Evolutionary conservation across 2,888 invertebrate species (phyloP), one percentile per base, ranked within the genome.

Genomic region (Siphlonurus alternatus): DNA sequence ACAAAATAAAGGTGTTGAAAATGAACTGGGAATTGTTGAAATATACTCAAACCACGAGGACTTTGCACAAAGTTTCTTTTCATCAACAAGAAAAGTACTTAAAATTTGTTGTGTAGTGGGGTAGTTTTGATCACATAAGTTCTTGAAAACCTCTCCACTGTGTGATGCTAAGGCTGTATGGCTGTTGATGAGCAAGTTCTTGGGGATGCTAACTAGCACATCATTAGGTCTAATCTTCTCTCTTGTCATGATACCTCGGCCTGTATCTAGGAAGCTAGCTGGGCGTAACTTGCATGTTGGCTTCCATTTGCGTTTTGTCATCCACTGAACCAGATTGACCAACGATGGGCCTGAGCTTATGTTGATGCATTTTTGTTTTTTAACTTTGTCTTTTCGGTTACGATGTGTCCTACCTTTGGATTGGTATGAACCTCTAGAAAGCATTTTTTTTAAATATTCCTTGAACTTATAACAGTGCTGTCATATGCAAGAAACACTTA

Each of bases 171-270:
- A 62, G 65, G 74, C 74, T 72, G 68, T 74, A 69, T 69, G 72
- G 15, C 71, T 78, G 68, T 80, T 82, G 72, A 76, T 79, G 71
- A 76, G 74, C 66, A 74, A 79, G 74, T 70, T 77, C 71, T 70
- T 74, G 70, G 79, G 82, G 76, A 80, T 81, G 80, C 71, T 74
- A 65, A 72, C 74, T 66, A 79, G 80, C 77, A 74, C 75, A 69
- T 86, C 83, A 62, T 83, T 83, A 23, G 77, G 71, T 7, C 71
- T 69, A 51, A 88, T 77, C 56, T 73, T 74, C 68, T 74, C 77
- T 70, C 80, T 82, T 0, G 88, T 83, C 70, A 83, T 79, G 23
- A 93, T 77, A 23, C 93, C 93, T 64, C 92, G 80, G 7, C 90
- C 91, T 2, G 89, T 89, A 10, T 76, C 72, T 24, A 77, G 68